A percentile compares a stretch with the other conserved stretches of the same genome.
phyloP scores from a whole-genome alignment of 2,797 vertebrate genomes.

The Myotis pilosus region DNA sequence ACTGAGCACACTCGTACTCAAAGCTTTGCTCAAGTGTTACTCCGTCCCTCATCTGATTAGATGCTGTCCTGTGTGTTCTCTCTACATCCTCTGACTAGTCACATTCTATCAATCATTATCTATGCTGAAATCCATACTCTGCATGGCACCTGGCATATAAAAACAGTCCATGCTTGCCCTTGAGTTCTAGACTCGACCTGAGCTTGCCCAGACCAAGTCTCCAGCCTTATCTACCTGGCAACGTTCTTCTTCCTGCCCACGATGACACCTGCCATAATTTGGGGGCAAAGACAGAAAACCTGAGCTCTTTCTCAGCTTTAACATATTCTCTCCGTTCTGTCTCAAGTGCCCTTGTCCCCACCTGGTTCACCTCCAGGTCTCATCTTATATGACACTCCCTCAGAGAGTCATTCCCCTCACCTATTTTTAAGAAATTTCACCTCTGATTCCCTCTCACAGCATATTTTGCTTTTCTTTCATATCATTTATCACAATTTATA shows the following conservation, averaged over 20 bases:
- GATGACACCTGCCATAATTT: background rate
- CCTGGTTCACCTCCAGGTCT: background rate
- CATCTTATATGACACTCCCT: background rate
- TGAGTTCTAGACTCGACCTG: background rate
- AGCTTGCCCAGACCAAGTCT: background rate
- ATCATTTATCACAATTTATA: background rate
- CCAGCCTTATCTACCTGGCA: background rate
- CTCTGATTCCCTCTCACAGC: background rate
- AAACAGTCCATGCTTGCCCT: background rate
- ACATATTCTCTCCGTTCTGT: background rate
- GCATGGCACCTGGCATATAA: background rate
- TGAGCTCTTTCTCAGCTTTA: background rate
- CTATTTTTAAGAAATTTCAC: background rate
- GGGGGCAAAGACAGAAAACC: background rate
- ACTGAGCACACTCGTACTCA: background rate
- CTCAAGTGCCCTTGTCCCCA: background rate
- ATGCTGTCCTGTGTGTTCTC: background rate
- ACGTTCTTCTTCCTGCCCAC: background rate
- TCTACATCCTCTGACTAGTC: background rate
- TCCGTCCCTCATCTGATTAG: background rate
- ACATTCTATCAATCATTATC: background rate
- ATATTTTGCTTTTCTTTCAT: background rate
- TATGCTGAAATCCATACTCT: slow-evolving; percentile 5
- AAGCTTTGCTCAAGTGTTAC: background rate
- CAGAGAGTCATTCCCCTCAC: background rate